Evolutionary conservation across 92 coral and sea anemone species (phyloP).

Genomic region (Micromussa lordhowensis): DNA sequence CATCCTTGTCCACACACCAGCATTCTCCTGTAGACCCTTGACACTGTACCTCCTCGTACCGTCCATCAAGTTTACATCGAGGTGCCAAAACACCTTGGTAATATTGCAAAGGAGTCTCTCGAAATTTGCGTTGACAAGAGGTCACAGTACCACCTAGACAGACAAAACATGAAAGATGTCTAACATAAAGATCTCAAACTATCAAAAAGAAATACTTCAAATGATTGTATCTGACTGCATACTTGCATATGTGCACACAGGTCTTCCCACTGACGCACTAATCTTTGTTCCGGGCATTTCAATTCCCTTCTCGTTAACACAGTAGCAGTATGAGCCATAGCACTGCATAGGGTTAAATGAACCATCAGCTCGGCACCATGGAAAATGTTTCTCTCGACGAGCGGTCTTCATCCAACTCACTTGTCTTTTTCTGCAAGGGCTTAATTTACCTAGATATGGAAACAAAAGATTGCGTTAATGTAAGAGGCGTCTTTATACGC

Average conservation of each 20-base stretch:
- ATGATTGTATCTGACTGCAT: neutral
- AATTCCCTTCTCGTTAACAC: conserved; percentile 80
- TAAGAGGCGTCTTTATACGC: neutral
- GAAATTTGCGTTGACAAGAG: conserved; percentile 75
- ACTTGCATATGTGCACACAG: conserved; percentile 74
- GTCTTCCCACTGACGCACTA: conserved; percentile 73
- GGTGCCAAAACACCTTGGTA: conserved; percentile 63
- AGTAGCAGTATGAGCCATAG: conserved; percentile 80
- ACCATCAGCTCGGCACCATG: conserved; percentile 85
- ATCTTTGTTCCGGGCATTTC: conserved; percentile 80
- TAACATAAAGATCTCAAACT: neutral
- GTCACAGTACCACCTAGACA: conserved; percentile 65
- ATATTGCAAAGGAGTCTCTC: conserved; percentile 47
- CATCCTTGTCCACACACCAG: conserved; percentile 92
- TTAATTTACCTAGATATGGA: conserved; percentile 12
- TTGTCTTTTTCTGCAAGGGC: conserved; percentile 67
- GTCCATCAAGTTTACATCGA: conserved; percentile 81
- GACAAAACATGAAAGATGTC: neutral
- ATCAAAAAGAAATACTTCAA: too few species aligned
- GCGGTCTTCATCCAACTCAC: conserved; percentile 44
- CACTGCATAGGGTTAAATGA: conserved; percentile 84
- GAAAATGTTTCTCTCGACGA: conserved; percentile 54
- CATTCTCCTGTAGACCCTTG: conserved; percentile 77
- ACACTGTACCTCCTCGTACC: conserved; percentile 89
- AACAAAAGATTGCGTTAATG: neutral